Evolutionary conservation across 2,113 vertebrate genomes (phyloP).

Genomic region (Nesogale talazaci): DNA sequence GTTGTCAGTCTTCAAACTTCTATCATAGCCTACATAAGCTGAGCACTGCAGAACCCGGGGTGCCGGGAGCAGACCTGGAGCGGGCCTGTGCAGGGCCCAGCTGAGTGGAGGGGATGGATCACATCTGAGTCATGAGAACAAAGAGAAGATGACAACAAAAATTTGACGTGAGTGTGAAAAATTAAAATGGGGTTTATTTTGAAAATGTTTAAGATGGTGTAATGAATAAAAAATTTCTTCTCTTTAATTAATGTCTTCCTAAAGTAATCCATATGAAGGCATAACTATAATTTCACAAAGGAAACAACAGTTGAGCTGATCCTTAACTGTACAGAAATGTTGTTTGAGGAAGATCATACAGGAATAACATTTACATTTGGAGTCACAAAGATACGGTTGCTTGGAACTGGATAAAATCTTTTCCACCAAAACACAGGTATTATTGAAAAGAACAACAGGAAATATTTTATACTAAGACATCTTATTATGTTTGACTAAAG

Average conservation of each 20-base stretch:
- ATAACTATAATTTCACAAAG: not conserved
- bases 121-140: not conserved
- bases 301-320: not conserved
- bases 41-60: not conserved
- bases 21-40: not conserved
- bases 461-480: not conserved
- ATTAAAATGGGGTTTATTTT: not conserved
- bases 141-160: not conserved
- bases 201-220: not conserved
- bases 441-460: not conserved
- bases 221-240: not conserved
- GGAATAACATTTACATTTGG: not conserved
- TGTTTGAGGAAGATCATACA: not conserved
- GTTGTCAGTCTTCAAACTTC: not conserved
- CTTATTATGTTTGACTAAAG: slow-evolving; percentile 37
- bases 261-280: not conserved
- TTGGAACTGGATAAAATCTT: not conserved
- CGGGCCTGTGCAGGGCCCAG: fast-evolving
- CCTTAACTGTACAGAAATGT: not conserved
- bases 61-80: not conserved
- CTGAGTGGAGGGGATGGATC: not conserved
- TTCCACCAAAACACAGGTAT: not conserved
- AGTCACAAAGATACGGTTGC: not conserved
- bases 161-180: not conserved
- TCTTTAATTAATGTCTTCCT: not conserved